Base-by-base conservation (phyloP, 1,140 invertebrate species). In the Radopholus similis region DNA sequence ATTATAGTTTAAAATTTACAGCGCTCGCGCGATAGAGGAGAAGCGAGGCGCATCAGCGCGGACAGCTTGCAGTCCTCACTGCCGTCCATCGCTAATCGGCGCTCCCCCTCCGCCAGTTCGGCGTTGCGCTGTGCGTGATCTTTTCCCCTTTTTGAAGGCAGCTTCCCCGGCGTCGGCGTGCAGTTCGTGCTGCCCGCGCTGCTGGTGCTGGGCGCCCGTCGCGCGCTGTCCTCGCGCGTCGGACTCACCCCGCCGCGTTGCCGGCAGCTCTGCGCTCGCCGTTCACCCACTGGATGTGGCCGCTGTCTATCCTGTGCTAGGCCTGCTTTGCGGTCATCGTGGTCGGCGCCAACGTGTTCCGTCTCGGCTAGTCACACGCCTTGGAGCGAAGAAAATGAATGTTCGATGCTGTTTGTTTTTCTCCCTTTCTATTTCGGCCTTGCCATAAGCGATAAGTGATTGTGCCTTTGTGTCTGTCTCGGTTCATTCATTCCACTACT, bases 141-240 rank as follows among this genome's bases (percentile, higher is more conserved):
- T n/a, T n/a, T n/a, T n/a, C n/a, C n/a, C n/a, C n/a, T 21, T n/a
- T 69, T 76, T 55, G 54, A 64, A 51, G 72, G 75, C 35, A 90
- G 91, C 0, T 97, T 92, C 84, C 91, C 92, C 2, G 94, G 95
- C 1, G 88, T 90, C 18, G 89, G 88, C 3, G 94, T 98, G 67
- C 95, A 98, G 83, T 98, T 97, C 85, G 83, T 97, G 1, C 90
- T 97, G 74, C 95, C 95, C 0, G 90, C 90, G 0, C 86, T 89
- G 51, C 84, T 98, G 30, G 91, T 96, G 5, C 88, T 90, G 77
- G 88, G 87, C 72, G 90, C 92, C 0, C 86, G 93, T 9, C 26
- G 34, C 9, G 63, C 60, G 38, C 40, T 55, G 2, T 51, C 21
- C 13, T 65, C 32, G 23, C 42, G 65, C 64, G 66, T 34, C 18